Percentiles rank a stretch among this genome's conserved stretches.
These are phyloP conservation scores for Phrynosoma platyrhinos DNA, from an alignment of 2,113 vertebrate species.

Conservation along the genomic window DNA sequence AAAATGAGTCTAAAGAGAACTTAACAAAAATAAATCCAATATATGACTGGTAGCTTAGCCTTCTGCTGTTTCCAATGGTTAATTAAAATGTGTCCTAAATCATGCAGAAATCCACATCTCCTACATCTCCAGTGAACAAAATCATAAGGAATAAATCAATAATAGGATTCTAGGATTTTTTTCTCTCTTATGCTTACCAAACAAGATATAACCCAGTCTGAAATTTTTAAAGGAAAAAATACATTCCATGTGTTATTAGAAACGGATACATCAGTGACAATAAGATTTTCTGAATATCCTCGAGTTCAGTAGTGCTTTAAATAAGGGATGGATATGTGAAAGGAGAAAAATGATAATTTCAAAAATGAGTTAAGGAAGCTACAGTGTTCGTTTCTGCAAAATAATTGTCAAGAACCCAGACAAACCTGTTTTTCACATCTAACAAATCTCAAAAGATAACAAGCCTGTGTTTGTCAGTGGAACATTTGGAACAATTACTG, in stretches of 20 bases:
- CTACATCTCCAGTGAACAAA: constrained; percentile 8
- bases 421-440: constrained; percentile 6
- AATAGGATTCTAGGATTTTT: not conserved
- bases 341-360: constrained; percentile 16
- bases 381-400: constrained; percentile 2
- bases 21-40: not conserved
- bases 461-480: constrained; percentile 33
- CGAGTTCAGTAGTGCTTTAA: constrained; percentile 10
- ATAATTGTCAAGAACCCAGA: constrained; percentile 25
- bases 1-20: constrained; percentile 30
- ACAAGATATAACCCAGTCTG: constrained; percentile 32
- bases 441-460: constrained; percentile 49
- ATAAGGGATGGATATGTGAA: not conserved
- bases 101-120: constrained; percentile 33
- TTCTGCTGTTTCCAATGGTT: constrained; percentile 32
- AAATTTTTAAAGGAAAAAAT: not conserved
- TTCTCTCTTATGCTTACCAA: constrained; percentile 17
- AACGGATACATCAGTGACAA: fast-evolving
- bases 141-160: constrained; percentile 46
- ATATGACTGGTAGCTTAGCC: constrained; percentile 18
- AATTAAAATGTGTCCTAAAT: constrained; percentile 43
- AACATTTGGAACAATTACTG: constrained; percentile 25
- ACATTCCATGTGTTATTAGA: constrained; percentile 11
- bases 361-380: constrained; percentile 9
- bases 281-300: constrained; percentile 19